Percentiles rank a stretch among this genome's conserved stretches.
Evolutionary conservation across 1,140 invertebrate species (phyloP).

Genomic region (Euura lappo): DNA sequence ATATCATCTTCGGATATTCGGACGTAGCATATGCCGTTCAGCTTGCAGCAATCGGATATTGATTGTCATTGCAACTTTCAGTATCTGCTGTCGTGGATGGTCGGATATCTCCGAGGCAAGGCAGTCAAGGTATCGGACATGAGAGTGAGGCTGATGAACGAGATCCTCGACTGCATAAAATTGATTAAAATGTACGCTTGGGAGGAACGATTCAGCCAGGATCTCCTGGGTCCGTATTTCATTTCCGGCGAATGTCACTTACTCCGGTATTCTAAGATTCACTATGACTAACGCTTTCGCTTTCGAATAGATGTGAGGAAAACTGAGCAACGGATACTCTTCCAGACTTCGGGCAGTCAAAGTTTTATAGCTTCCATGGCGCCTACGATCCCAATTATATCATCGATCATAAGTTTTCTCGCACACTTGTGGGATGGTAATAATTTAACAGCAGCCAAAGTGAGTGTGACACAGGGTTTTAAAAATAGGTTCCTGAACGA

Average conservation of each 20-base stretch:
- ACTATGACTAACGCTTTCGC: no score
- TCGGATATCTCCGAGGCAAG: slow-evolving; percentile 57
- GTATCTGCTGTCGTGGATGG: slow-evolving; percentile 60
- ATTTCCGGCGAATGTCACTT: no score
- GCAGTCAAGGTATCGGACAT: slow-evolving; percentile 65
- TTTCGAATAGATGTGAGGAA: slow-evolving; percentile 62
- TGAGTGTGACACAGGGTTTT: slow-evolving; percentile 65
- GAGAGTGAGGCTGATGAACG: slow-evolving; percentile 62
- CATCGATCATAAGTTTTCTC: slow-evolving; percentile 69
- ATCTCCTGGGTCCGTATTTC: no score
- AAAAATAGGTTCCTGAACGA: no score
- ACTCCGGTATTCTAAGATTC: no score
- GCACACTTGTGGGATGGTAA: slow-evolving; percentile 67
- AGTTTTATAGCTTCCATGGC: slow-evolving; percentile 68
- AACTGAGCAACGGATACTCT: slow-evolving; percentile 63
- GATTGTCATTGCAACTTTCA: slow-evolving; percentile 37
- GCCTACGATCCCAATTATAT: slow-evolving; percentile 68
- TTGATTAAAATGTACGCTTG: no score
- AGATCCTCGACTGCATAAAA: no score
- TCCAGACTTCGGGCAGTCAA: slow-evolving; percentile 66
- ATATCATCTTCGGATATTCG: no score
- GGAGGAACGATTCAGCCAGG: no score
- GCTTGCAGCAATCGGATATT: no score
- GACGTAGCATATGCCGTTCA: no score
- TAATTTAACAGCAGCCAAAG: slow-evolving; percentile 66